Base-by-base conservation (phyloP, 2,888 invertebrate species). In the Spatulosminthurus flaviceps region DNA sequence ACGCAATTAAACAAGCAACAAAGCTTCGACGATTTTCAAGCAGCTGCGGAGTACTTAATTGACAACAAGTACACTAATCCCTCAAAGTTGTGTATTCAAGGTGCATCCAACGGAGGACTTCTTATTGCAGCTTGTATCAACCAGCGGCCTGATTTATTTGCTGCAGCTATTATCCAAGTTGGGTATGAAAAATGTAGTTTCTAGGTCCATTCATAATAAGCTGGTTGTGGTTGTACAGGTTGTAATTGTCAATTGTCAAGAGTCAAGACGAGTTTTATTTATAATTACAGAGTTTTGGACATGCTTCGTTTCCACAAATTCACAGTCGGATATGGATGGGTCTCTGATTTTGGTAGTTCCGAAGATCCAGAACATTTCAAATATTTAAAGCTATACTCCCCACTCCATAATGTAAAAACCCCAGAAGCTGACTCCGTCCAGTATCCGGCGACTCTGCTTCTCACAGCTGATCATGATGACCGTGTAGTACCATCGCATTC, bases 391-490 rank as follows among this genome's bases (percentile, higher is more conserved):
- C 93, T 93, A 87, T 95, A 95, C 88, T 98, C 98, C 1, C 98
- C 98, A 0, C 89, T 98, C 51, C 98, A 99, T 89, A 98, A 97
- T 88, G 92, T 98, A 13, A 89, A 89, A 81, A 88, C 91, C 19
- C 94, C 95, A 0, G 86, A 88, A 77, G 89, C 82, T 21, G 84
- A 85, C 34, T 84, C 83, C 70, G 77, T 81, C 0, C 92, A 96
- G 88, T 98, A 97, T 90, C 98, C 98, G 9, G 93, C 97, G n/a
- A 93, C 93, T 19, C 89, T 99, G 82, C 90, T 98, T 80, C 89
- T 96, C 85, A 97, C 98, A n/a, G 98, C 96, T 22, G 98, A 98
- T 90, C 98, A 99, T 89, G 98, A 98, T 89, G 98, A 98, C 89
- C 92, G 98, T 85, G 98, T 99, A 83, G 98, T 98, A 83, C 98